Percentiles rank a stretch among this genome's conserved stretches.
phyloP scores from a whole-genome alignment of 2,888 invertebrate genomes.

The Volucella inflata region DNA sequence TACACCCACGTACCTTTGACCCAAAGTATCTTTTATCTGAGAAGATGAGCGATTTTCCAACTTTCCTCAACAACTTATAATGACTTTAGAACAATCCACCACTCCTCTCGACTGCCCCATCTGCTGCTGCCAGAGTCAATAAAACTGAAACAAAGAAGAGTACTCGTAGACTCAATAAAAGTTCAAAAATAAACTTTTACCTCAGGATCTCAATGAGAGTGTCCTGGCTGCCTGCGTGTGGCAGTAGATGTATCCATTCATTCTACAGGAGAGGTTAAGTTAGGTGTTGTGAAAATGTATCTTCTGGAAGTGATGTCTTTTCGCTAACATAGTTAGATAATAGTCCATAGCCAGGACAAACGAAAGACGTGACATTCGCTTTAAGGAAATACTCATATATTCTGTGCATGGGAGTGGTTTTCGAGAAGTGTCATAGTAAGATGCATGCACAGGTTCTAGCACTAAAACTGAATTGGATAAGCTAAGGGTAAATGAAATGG shows the following conservation, averaged over 20 bases:
- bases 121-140: slow-evolving; percentile 15
- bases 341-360: background rate
- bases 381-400: background rate
- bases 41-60: slow-evolving; percentile 22
- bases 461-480: background rate
- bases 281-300: slow-evolving; percentile 18
- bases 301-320: background rate
- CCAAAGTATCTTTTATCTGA: slow-evolving; percentile 39
- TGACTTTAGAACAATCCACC: slow-evolving; percentile 30
- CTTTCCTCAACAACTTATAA: slow-evolving; percentile 54
- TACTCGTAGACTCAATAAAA: slow-evolving; percentile 24
- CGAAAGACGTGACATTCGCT: background rate
- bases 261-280: background rate
- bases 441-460: background rate
- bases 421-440: background rate
- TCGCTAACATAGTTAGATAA: background rate
- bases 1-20: slow-evolving; percentile 24
- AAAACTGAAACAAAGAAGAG: slow-evolving; percentile 32
- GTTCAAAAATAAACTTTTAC: slow-evolving; percentile 56
- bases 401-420: no score
- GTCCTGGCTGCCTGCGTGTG: background rate
- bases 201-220: slow-evolving; percentile 38
- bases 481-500: background rate
- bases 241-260: background rate
- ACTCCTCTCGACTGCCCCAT: no score